phyloP scores from a whole-genome alignment of 1,140 invertebrate species.

The Potamilus streckersoni region DNA sequence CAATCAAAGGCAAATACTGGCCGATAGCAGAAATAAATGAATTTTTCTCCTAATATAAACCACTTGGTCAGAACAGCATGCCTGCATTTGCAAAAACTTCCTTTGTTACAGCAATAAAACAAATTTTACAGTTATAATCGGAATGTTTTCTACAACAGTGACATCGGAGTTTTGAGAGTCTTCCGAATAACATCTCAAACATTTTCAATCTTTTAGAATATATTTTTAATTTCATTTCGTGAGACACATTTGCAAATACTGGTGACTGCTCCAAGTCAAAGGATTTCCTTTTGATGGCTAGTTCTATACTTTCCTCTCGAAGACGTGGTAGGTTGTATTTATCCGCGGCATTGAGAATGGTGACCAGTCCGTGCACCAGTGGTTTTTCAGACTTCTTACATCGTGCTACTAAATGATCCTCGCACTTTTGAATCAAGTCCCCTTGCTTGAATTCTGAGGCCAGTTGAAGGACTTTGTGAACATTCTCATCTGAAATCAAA shows the following conservation, averaged over 20 bases:
- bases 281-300: slow-evolving; percentile 26
- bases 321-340: slow-evolving; percentile 28
- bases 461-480: slow-evolving; percentile 21
- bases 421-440: slow-evolving; percentile 14
- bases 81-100: slow-evolving; percentile 23
- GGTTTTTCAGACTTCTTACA: slow-evolving; percentile 29
- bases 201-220: slow-evolving; percentile 20
- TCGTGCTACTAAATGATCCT: slow-evolving; percentile 23
- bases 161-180: slow-evolving; percentile 25
- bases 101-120: slow-evolving; percentile 24
- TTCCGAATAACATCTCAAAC: slow-evolving; percentile 24
- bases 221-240: slow-evolving; percentile 22
- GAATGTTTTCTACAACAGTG: slow-evolving; percentile 32
- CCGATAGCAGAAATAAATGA: no score
- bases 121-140: slow-evolving; percentile 32
- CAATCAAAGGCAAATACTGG: no score
- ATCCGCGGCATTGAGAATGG: slow-evolving; percentile 27
- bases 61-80: slow-evolving; percentile 16
- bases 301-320: slow-evolving; percentile 21
- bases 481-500: slow-evolving; percentile 25
- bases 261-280: slow-evolving; percentile 26
- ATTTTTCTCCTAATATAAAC: no score
- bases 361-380: slow-evolving; percentile 26
- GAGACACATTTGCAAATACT: slow-evolving; percentile 22
- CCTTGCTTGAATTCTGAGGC: slow-evolving; percentile 21